Base-by-base conservation (phyloP, 1,140 invertebrate species). In the Drosophila pachea region DNA sequence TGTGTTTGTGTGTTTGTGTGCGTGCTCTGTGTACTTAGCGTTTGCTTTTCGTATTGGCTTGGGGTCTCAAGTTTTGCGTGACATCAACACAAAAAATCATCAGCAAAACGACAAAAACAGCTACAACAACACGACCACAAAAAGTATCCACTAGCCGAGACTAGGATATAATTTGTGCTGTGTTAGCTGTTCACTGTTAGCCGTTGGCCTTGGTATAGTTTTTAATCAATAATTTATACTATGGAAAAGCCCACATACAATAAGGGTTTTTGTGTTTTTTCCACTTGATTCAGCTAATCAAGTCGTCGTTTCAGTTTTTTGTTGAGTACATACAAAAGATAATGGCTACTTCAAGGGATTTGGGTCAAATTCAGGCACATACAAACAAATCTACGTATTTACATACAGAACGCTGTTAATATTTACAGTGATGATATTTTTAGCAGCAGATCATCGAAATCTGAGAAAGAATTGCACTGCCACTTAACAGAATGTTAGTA, bases 171-270 rank as follows among this genome's bases (percentile, higher is more conserved):
- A 72, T 73, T 68, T 66, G 54, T 74, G 52, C 52, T 72, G 52
- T 40, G 68, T 48, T 68, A 14, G 64, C 56, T 50, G 55, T 47
- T 49, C 8, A 31, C 48, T 12, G 16, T 7, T 16, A 14, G 40
- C 12, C 55, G 49, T 69, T 77, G 78, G 71, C 78, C 78, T 82
- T 82, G 78, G 59, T 71, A 72, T 66, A 56, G 69, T 78, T 82
- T 67, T 50, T 55, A 82, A 82, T 82, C 78, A 82, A 82, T 83
- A 82, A 82, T 78, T 56, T 74, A 82, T 72, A 76, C 67, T 68
- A 66, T 59, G 65, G 53, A 63, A 66, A 38, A 49, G 60, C 31
- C 36, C 31, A 45, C 54, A 43, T 50, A 50, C 14, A 55, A 36
- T 54, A 54, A 55, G n/a, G 40, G 42, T 29, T 52, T 43, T 54